Conservation (phyloP, 1,140 invertebrate species). For the Apocrypta bakeri region DNA sequence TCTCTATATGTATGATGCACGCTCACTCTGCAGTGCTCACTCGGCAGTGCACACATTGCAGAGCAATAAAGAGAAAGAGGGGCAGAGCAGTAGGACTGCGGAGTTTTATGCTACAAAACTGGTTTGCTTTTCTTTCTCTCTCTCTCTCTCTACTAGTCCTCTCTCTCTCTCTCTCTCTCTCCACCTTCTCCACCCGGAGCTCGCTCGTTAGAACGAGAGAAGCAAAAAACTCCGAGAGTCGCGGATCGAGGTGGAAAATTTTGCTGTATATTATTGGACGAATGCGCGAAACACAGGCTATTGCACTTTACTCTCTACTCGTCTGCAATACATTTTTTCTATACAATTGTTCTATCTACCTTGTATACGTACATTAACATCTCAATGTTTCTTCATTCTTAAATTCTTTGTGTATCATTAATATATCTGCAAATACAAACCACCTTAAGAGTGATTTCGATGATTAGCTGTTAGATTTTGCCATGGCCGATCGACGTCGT, state of each 20-base stretch:
- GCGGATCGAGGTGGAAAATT: too few species aligned
- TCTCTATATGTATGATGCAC: neutral
- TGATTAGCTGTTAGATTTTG: conserved; percentile 11
- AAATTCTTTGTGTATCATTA: too few species aligned
- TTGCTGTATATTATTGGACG: too few species aligned
- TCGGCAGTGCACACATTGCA: too few species aligned
- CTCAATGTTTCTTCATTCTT: too few species aligned
- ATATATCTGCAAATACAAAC: too few species aligned
- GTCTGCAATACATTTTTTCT: too few species aligned
- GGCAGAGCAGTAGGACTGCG: neutral
- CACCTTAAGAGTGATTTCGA: neutral
- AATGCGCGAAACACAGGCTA: too few species aligned
- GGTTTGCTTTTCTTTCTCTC: neutral
- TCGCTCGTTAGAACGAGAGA: neutral
- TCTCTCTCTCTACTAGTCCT: neutral
- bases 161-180: conserved; percentile 14
- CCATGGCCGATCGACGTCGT: neutral
- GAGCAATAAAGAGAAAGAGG: neutral
- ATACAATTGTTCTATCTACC: too few species aligned
- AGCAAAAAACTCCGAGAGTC: neutral
- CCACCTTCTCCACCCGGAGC: neutral
- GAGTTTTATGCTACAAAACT: conserved; percentile 13
- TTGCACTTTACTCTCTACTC: too few species aligned
- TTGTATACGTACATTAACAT: too few species aligned
- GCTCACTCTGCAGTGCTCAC: too few species aligned